Evolutionary conservation across 2,113 vertebrate genomes (phyloP), one percentile per base, ranked within the genome.

Genomic region (Bungarus multicinctus): DNA sequence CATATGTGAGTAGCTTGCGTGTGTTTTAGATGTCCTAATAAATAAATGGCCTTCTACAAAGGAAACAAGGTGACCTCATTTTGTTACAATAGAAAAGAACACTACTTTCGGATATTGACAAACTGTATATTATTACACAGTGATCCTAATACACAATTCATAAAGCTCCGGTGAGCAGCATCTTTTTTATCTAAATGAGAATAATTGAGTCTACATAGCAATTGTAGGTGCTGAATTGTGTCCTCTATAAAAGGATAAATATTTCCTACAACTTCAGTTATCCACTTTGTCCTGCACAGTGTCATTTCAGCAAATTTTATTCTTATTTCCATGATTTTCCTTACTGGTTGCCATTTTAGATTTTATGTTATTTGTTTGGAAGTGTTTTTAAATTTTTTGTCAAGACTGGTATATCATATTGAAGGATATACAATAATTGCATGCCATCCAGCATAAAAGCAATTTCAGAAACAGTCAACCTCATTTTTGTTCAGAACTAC

Each of bases 1-100:
- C 98, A 98, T 94, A 97, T 96, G 99, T 99, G 96, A 99, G 99
- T 98, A 97, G 30, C 93, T 91, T 93, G 14, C 91, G 30, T 64
- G 14, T 96, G 10, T 96, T 96, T 95, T 94, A 89, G 2, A 93
- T 94, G 96, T 1, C 2, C 34, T 6, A 25, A 5, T 92, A 47
- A 88, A 10, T 27, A 89, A n/a, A 90, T 81, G 92, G 85, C 50
- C 27, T 85, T 53, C 27, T 85, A 90, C 3, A 27, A 64, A 90
- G 52, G 93, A 91, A 89, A n/a, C 90, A 94, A 43, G 88, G 9
- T 93, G 94, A 1, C 87, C 7, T 94, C 91, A 34, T 93, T 55
- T 22, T 81, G 45, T 18, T 89, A 34, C 43, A 12, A 18, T 6
- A 92, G 10, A 54, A 91, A 90, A 95, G 93, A 34, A 22, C 91